phyloP scores from a whole-genome alignment of 2,113 vertebrate genomes.

The Hippoglossus stenolepis region DNA sequence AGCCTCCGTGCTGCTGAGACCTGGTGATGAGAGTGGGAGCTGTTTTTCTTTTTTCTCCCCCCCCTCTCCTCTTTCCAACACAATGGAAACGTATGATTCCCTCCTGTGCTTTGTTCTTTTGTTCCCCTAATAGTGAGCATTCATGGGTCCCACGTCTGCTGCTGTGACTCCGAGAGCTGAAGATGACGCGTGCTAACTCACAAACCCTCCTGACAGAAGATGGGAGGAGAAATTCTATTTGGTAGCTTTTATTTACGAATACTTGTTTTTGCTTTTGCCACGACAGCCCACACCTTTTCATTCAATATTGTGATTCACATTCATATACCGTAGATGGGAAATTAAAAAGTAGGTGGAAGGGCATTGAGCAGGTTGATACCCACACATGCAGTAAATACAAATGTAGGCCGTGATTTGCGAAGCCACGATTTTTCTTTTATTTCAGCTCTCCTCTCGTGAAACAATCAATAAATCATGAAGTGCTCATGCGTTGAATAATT shows the following conservation, averaged over 20 bases:
- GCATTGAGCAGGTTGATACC: background rate
- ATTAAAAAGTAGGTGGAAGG: conserved; percentile 1
- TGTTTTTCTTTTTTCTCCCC: background rate
- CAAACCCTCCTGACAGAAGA: conserved; percentile 33
- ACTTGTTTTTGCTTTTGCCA: background rate
- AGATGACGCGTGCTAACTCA: conserved; percentile 58
- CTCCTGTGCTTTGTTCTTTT: conserved; percentile 62
- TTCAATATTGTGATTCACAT: background rate
- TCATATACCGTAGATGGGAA: background rate
- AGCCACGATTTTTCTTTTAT: conserved; percentile 19
- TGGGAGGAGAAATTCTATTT: conserved; percentile 10
- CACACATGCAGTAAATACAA: background rate
- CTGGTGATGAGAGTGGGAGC: conserved; percentile 56
- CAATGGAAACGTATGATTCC: conserved; percentile 56
- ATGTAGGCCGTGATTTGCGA: conserved; percentile 34
- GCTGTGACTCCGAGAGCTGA: conserved; percentile 43
- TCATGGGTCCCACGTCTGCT: conserved; percentile 31
- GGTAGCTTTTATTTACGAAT: conserved; percentile 5
- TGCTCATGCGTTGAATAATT: conserved; percentile 35
- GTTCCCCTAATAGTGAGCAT: conserved; percentile 38
- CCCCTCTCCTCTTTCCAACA: conserved; percentile 18
- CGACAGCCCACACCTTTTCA: background rate
- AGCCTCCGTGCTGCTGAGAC: conserved; percentile 56
- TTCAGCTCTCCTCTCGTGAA: conserved; percentile 28
- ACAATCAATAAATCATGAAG: conserved; percentile 45